Base-by-base conservation (phyloP, 1,140 invertebrate genomes). In the Nasonia longicornis region DNA sequence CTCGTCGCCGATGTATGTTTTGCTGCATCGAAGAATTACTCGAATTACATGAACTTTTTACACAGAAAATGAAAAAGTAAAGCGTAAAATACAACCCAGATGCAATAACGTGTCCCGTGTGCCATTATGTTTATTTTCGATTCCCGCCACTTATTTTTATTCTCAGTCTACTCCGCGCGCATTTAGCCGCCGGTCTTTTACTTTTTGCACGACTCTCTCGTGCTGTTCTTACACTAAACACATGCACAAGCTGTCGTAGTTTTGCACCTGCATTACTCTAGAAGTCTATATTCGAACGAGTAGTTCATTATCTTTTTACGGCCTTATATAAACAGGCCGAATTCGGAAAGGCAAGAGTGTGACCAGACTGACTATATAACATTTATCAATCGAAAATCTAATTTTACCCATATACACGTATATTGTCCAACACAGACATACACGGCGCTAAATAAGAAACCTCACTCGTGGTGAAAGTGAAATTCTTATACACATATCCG, bases 401-500 rank as follows among this genome's bases (percentile, higher is more conserved):
- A 26, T 31, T 67, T 67, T 67, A 67, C 12, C 22, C 22, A 22
- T 20, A 64, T 22, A 64, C 58, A 64, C 6, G 6, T 12, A 31
- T 67, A 29, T 42, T 1, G 38, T 8, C 6, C 38, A 42, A 42
- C 38, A 42, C 38, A 42, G 38, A 42, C 38, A 42, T 42, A 42
- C 38, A 42, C 38, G 8, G 38, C 10, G 38, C 7, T 26, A 31
- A 67, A 11, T n/a, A 7, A 7, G 10, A 29, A 11, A 29, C 22
- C 64, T 67, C 64, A 67, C 22, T 31, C 8, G 22, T 63, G 80
- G 85, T 86, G 85, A 87, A 87, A 87, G 86, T 85, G 71, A 85
- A 86, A 84, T 85, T 83, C 78, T 84, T 84, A 67, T 67, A 8
- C 38, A 67, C 14, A 35, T 67, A 71, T 67, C n/a, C n/a, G 31